Conservation (phyloP, 2,888 invertebrate genomes). For the Stegophylla sp. region DNA sequence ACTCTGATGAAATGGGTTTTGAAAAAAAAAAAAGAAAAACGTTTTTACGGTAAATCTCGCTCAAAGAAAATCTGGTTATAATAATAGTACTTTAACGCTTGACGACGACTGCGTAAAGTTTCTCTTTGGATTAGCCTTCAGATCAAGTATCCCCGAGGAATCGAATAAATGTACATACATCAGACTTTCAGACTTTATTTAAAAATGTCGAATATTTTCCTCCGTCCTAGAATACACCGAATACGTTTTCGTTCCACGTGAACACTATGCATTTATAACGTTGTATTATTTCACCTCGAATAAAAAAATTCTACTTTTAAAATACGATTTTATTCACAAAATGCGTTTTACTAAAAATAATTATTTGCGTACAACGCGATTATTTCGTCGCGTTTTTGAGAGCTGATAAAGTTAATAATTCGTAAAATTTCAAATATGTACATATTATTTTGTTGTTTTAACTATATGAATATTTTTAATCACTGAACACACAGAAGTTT, state of each 20-base stretch:
- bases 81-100: conserved; percentile 37
- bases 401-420: background rate
- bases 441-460: background rate
- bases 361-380: too few relatives aligned
- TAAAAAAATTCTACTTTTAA: too few relatives aligned
- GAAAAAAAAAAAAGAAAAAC: background rate
- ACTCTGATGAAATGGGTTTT: background rate
- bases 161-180: background rate
- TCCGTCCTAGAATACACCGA: background rate
- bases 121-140: conserved; percentile 33
- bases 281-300: too few relatives aligned
- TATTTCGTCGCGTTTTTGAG: background rate
- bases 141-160: conserved; percentile 9
- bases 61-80: conserved; percentile 28
- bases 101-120: conserved; percentile 31
- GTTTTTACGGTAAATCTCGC: conserved; percentile 3
- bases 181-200: too few relatives aligned
- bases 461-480: background rate
- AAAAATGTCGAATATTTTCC: conserved; percentile 12
- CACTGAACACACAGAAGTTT: background rate
- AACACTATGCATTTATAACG: too few relatives aligned
- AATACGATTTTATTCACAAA: too few relatives aligned
- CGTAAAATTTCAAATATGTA: background rate
- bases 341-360: too few relatives aligned
- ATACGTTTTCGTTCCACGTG: too few relatives aligned